phyloP scores from a whole-genome alignment of 2,797 vertebrate genomes.

The Danionella dracula region DNA sequence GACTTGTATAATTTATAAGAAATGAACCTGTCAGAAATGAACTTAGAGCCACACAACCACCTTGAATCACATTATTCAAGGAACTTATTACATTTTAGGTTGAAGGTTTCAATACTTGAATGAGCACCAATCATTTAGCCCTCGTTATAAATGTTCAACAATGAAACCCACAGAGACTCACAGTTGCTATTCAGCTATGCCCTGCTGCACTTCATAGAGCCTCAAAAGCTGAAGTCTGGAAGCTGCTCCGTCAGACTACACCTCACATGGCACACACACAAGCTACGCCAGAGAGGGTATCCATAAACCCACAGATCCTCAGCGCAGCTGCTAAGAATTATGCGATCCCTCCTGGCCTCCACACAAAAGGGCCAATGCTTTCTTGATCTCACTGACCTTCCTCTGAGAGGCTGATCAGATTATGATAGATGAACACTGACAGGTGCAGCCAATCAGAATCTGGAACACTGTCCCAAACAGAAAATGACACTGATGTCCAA shows the following conservation, averaged over 20 bases:
- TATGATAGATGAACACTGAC: constrained; percentile 76
- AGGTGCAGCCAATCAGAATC: constrained; percentile 79
- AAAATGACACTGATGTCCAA: constrained; percentile 44
- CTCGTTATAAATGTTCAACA: background rate
- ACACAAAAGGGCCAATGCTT: constrained; percentile 47
- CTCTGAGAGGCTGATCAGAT: constrained; percentile 61
- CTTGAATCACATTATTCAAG: too few relatives aligned
- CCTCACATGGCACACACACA: constrained; percentile 57
- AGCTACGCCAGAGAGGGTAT: constrained; percentile 57
- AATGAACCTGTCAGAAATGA: too few relatives aligned
- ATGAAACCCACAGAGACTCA: background rate
- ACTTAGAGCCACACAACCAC: too few relatives aligned
- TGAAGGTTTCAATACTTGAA: too few relatives aligned
- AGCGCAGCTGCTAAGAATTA: constrained; percentile 62
- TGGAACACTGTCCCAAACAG: constrained; percentile 57
- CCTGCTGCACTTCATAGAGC: constrained; percentile 23
- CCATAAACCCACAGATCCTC: constrained; percentile 63
- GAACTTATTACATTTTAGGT: too few relatives aligned
- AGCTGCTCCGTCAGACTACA: constrained; percentile 46
- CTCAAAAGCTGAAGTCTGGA: constrained; percentile 46
- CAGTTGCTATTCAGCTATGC: constrained; percentile 32
- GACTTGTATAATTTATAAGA: too few relatives aligned
- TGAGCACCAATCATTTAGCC: background rate
- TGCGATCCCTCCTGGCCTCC: constrained; percentile 61
- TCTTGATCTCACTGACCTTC: constrained; percentile 66